A percentile compares a stretch with the other conserved stretches of the same genome.
These are phyloP conservation scores for Gandaritis pyraliata DNA, from an alignment of 2,888 invertebrate species.

Conservation along the genomic window DNA sequence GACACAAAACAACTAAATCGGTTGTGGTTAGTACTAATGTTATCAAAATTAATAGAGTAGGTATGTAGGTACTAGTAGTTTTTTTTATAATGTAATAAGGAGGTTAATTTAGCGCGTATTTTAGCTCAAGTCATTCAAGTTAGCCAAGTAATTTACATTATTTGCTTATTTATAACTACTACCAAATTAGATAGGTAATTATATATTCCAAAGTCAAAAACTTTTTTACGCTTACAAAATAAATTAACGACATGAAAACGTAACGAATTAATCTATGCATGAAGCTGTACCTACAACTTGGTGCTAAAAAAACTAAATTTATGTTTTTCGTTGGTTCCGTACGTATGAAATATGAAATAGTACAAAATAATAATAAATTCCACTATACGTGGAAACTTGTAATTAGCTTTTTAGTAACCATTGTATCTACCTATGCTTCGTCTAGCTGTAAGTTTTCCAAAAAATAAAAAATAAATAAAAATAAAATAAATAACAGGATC, in stretches of 20 bases:
- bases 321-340: conserved; percentile 26
- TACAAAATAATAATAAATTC: no score
- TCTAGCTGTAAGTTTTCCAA: no score
- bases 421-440: no score
- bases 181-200: not conserved
- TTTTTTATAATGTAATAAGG: no score
- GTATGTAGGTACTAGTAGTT: no score
- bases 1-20: no score
- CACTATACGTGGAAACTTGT: no score
- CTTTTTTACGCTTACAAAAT: conserved; percentile 48
- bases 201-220: not conserved
- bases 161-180: not conserved
- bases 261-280: conserved; percentile 61
- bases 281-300: conserved; percentile 54
- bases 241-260: conserved; percentile 58
- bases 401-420: no score
- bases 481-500: no score
- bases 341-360: not conserved
- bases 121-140: not conserved
- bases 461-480: no score
- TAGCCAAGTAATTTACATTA: not conserved
- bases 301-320: conserved; percentile 33
- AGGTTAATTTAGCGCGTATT: not conserved
- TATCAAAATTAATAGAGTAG: no score
- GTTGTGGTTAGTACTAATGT: no score